Conservation (phyloP, 2,797 vertebrate species). For the Coranthus polyacanthus region DNA sequence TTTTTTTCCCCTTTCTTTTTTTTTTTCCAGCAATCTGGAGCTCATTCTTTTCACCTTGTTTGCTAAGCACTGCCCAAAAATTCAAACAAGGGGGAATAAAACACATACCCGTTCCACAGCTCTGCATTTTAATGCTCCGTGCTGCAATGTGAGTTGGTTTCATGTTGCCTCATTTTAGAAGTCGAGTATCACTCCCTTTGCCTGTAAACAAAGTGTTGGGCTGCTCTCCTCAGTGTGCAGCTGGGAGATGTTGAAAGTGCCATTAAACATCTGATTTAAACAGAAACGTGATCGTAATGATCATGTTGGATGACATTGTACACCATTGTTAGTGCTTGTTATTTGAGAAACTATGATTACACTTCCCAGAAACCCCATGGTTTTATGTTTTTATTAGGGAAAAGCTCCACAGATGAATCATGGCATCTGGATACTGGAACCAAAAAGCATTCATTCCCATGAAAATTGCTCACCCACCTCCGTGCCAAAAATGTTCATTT, state of each 20-base stretch:
- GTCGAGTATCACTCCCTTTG: conserved; percentile 37
- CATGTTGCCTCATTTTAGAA: conserved; percentile 63
- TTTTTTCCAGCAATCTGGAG: conserved; percentile 38
- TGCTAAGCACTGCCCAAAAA: conserved; percentile 59
- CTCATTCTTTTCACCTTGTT: conserved; percentile 74
- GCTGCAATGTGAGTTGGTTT: conserved; percentile 59
- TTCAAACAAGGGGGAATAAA: conserved; percentile 62
- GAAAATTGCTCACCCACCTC: conserved; percentile 10
- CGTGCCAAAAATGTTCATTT: conserved; percentile 6
- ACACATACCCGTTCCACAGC: conserved; percentile 44
- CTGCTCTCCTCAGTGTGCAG: conserved; percentile 28
- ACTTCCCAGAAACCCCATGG: conserved; percentile 14
- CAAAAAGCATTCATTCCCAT: conserved; percentile 2
- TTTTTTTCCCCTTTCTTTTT: neutral
- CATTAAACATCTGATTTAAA: conserved; percentile 7
- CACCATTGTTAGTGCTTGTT: neutral
- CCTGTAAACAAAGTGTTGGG: conserved; percentile 63
- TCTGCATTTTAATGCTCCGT: conserved; percentile 63
- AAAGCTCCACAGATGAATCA: neutral
- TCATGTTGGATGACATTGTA: neutral
- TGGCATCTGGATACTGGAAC: conserved; percentile 5
- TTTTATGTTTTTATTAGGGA: conserved; percentile 10
- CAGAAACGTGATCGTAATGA: neutral
- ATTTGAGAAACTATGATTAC: conserved; percentile 7
- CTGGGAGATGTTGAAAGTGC: conserved; percentile 31